Percentiles rank a stretch among this genome's conserved stretches.
These are phyloP conservation scores for Eleutherodactylus coqui DNA, from an alignment of 2,797 vertebrate species.

Conservation along the genomic window DNA sequence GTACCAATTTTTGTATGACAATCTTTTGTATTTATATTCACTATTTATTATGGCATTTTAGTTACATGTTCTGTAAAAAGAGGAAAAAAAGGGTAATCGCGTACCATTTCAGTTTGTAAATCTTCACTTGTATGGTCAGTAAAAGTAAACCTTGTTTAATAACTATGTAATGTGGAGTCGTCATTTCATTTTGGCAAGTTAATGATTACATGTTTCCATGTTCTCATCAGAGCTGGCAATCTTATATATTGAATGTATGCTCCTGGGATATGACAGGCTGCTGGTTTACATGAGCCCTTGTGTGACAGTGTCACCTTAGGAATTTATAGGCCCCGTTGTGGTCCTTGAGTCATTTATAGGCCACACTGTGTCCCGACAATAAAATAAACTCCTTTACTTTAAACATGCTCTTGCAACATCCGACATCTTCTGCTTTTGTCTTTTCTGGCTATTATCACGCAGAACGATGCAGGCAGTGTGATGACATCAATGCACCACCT, in stretches of 20 bases:
- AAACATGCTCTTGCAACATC: no score
- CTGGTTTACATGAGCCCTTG: no score
- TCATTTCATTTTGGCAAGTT: constrained; percentile 59
- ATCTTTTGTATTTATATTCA: constrained; percentile 59
- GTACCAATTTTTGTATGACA: constrained; percentile 55
- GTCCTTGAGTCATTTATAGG: no score
- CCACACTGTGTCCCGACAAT: no score
- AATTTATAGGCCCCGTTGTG: no score
- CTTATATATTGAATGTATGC: not conserved
- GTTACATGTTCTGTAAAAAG: constrained; percentile 52
- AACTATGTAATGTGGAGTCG: constrained; percentile 65
- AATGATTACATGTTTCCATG: not conserved
- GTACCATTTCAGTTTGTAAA: constrained; percentile 25
- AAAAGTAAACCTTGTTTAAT: constrained; percentile 59
- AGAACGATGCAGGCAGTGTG: no score
- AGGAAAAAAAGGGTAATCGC: not conserved
- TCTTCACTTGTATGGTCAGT: constrained; percentile 34
- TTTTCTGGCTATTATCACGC: no score
- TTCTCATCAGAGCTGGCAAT: not conserved
- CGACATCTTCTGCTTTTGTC: no score
- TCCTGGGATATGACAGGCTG: no score
- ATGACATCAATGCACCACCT: no score
- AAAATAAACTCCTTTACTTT: no score
- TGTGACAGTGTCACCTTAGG: no score
- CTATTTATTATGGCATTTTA: constrained; percentile 58